Percentiles rank a stretch among this genome's conserved stretches.
Conservation (phyloP, 2,888 invertebrate genomes). For the Odontocerum albicorne region DNA sequence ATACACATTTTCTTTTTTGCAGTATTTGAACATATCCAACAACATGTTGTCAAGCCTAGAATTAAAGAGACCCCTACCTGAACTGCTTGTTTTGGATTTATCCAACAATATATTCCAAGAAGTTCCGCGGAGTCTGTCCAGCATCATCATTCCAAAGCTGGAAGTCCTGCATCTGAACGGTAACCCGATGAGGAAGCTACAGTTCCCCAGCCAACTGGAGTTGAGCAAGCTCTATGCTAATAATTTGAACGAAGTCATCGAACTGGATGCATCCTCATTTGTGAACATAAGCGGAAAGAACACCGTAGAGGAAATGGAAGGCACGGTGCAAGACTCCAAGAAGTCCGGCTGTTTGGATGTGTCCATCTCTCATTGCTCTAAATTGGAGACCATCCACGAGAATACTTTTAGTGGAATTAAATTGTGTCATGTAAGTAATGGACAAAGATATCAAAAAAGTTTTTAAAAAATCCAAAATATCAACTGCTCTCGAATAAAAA, state of each 20-base stretch:
- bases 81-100: conserved; percentile 53
- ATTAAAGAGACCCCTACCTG: conserved; percentile 49
- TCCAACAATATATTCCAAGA: conserved; percentile 53
- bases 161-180: conserved; percentile 55
- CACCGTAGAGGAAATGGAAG: background rate
- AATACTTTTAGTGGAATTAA: conserved; percentile 55
- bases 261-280: conserved; percentile 41
- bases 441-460: background rate
- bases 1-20: conserved; percentile 38
- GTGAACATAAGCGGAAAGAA: conserved; percentile 27
- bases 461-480: conserved; percentile 3
- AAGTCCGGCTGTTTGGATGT: conserved; percentile 22
- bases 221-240: conserved; percentile 52
- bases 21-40: conserved; percentile 52
- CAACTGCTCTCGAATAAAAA: no score
- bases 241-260: conserved; percentile 44
- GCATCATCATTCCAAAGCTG: conserved; percentile 51
- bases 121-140: conserved; percentile 51
- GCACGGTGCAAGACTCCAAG: background rate
- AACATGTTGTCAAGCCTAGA: conserved; percentile 53
- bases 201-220: conserved; percentile 52
- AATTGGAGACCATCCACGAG: conserved; percentile 41
- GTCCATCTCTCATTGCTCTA: conserved; percentile 26
- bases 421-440: conserved; percentile 56
- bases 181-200: conserved; percentile 54